phyloP scores from a whole-genome alignment of 2,888 invertebrate species.

The Spodoptera littoralis region DNA sequence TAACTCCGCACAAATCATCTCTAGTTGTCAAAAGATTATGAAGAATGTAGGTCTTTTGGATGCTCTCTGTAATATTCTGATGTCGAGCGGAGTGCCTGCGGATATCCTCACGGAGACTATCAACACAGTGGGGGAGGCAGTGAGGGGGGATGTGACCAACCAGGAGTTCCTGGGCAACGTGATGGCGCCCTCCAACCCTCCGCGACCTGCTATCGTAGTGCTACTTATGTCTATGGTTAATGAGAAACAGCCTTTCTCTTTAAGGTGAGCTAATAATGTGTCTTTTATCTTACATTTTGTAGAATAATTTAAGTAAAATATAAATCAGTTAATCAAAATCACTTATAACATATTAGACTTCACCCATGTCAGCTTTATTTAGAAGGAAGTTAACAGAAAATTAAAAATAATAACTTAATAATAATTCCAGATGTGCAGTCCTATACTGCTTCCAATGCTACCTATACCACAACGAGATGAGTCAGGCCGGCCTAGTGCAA shows the following conservation, averaged over 20 bases:
- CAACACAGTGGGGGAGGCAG: constrained; percentile 97
- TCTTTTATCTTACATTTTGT: no score
- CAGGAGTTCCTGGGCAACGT: constrained; percentile 97
- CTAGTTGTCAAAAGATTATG: constrained; percentile 96
- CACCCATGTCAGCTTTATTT: no score
- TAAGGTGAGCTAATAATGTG: constrained; percentile 72
- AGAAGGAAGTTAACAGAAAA: no score
- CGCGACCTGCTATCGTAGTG: constrained; percentile 97
- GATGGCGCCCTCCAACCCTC: constrained; percentile 97
- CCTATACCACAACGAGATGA: constrained; percentile 96
- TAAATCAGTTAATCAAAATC: no score
- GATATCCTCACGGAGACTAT: constrained; percentile 99
- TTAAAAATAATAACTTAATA: background rate
- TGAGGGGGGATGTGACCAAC: constrained; percentile 96
- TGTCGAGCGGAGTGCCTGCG: constrained; percentile 98
- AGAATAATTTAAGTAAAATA: no score
- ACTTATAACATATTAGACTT: no score
- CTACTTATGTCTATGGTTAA: constrained; percentile 99
- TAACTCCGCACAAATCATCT: constrained; percentile 95
- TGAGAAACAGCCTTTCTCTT: constrained; percentile 97
- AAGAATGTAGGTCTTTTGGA: constrained; percentile 91
- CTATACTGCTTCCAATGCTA: constrained; percentile 99
- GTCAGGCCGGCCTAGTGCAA: constrained; percentile 96
- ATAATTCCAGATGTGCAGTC: constrained; percentile 93
- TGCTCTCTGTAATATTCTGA: constrained; percentile 94